These are phyloP conservation scores for Meganola albula DNA, from an alignment of 2,888 invertebrate genomes.

Conservation along the genomic window DNA sequence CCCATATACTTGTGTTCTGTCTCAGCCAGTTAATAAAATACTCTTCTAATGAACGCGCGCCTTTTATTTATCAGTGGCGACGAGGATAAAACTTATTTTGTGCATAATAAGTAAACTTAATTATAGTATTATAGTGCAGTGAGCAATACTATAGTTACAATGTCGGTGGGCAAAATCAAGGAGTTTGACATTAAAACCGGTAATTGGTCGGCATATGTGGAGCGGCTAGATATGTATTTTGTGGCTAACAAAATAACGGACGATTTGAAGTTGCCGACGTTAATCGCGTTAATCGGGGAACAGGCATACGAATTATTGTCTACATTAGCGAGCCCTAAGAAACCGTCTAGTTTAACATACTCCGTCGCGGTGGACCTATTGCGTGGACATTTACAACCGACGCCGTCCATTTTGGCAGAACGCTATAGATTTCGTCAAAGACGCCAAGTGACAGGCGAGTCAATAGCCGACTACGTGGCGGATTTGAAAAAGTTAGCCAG, in stretches of 20 bases:
- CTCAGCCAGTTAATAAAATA: too few relatives aligned
- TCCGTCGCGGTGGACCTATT: background rate
- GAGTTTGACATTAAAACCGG: background rate
- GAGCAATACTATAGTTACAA: too few relatives aligned
- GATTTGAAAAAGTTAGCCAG: too few relatives aligned
- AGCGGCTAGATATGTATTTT: constrained; percentile 5
- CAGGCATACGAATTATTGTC: constrained; percentile 1
- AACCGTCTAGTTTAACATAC: constrained; percentile 4
- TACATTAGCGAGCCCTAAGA: constrained; percentile 1
- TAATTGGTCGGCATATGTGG: background rate
- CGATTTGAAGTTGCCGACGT: constrained; percentile 3
- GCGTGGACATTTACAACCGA: constrained; percentile 2
- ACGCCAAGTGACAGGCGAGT: too few relatives aligned
- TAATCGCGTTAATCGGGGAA: constrained; percentile 4
- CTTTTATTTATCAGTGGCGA: too few relatives aligned
- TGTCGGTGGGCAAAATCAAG: background rate
- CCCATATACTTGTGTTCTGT: too few relatives aligned
- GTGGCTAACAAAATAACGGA: constrained; percentile 4
- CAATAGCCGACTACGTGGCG: too few relatives aligned
- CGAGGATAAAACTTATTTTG: too few relatives aligned
- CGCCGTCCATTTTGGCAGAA: constrained; percentile 2
- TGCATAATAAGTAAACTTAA: too few relatives aligned
- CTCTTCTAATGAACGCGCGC: too few relatives aligned
- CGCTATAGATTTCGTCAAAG: constrained; percentile 3
- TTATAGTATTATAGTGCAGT: too few relatives aligned